Conservation (phyloP, 2,888 invertebrate species). For the Pterostichus madidus region DNA sequence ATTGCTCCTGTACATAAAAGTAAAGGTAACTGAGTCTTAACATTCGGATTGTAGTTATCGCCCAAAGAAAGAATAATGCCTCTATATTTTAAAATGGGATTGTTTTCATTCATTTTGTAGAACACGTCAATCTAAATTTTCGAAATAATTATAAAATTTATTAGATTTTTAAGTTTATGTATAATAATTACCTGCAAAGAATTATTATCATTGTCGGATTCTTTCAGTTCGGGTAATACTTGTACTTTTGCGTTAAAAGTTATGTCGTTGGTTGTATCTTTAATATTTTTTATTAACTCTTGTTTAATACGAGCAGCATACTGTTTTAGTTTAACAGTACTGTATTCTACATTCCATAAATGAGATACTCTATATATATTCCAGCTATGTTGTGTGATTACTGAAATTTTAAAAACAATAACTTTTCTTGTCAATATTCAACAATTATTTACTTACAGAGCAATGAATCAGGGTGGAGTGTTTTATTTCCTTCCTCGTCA, state of each 20-base stretch:
- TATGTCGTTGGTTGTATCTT: constrained; percentile 71
- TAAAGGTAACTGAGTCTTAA: constrained; percentile 77
- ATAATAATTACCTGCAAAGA: constrained; percentile 67
- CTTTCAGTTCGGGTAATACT: constrained; percentile 66
- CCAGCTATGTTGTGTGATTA: constrained; percentile 74
- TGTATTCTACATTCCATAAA: constrained; percentile 72
- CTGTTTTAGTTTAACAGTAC: constrained; percentile 71
- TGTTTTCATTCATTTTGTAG: constrained; percentile 25
- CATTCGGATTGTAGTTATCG: constrained; percentile 30
- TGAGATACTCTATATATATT: constrained; percentile 73
- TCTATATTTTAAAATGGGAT: constrained; percentile 56
- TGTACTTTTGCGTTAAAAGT: constrained; percentile 71
- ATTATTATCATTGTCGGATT: background rate
- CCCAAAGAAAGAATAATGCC: constrained; percentile 58
- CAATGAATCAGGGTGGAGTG: constrained; percentile 41
- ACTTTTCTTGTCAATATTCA: background rate
- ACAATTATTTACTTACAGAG: constrained; percentile 20
- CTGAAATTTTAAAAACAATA: constrained; percentile 69
- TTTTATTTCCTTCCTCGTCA: background rate
- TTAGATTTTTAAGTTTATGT: constrained; percentile 69
- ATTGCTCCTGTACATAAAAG: constrained; percentile 78
- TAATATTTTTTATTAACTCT: constrained; percentile 72
- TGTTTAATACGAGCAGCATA: constrained; percentile 74
- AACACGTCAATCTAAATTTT: constrained; percentile 60
- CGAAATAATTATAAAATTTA: constrained; percentile 68